Evolutionary conservation across 2,888 invertebrate genomes (phyloP), one percentile per base, ranked within the genome.

Genomic region (Cantharis nigra): DNA sequence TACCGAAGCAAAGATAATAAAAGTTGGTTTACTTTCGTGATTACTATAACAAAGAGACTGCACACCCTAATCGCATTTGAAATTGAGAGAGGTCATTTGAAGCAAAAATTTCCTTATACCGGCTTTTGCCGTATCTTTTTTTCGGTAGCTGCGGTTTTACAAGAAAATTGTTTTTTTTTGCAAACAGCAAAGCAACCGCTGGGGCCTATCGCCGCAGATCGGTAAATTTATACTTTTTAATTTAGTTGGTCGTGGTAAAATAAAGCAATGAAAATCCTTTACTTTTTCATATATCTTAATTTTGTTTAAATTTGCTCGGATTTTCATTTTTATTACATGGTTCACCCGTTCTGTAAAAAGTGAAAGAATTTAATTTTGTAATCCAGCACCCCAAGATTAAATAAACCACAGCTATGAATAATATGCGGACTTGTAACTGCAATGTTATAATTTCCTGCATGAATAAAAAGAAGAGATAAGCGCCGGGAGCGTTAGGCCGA

Each of bases 401-500:
- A 78, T 76, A 78, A 75, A 78, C 70, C 76, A 69, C 76, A 72
- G 76, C 67, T 69, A 73, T 76, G 78, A 78, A 78, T 78, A 78
- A 78, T 72, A 78, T 72, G 78, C 65, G 72, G 75, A 78, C 78
- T 72, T 76, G 76, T 78, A 76, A 75, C 78, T 75, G 76, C 76
- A 78, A 75, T 76, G 78, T 76, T 78, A 78, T 78, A 75, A 78
- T 78, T 78, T 78, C 76, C 74, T 72, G 73, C 70, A 75, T 71
- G 76, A 77, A 77, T 74, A 77, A 78, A 79, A 78, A 74, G 74
- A 75, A 74, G 73, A 75, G 75, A 75, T 76, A 80, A 79, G 74
- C 74, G 75, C 77, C 80, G 71, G n/a, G 62, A 65, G 79, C 79
- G 75, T 26, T 71, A 30, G 75, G 74, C 70, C 30, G 75, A 49